Evolutionary conservation across 2,113 vertebrate species (phyloP), one percentile per base, ranked within the genome.

Genomic region (Clarias macrocephalus): DNA sequence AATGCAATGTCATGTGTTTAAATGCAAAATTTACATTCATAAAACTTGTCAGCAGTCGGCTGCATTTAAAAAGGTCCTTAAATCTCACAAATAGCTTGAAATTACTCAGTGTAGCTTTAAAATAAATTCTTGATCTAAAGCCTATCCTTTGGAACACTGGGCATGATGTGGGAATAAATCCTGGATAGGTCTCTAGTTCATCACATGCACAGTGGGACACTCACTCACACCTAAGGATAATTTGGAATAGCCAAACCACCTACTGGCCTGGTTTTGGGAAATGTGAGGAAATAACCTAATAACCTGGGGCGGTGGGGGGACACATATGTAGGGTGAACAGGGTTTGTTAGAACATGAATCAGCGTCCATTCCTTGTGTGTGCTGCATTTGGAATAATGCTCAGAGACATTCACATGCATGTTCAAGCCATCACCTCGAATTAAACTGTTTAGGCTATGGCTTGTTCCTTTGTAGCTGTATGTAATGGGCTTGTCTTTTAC

Each of bases 401-500:
- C 30, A n/a, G 13, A 75, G 23, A 33, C 23, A 4, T 60, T 59
- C 30, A 3, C 8, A 13, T 23, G 25, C 19, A 75, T 76, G 19
- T 63, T 70, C 65, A 57, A 59, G 68, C 62, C 48, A 66, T 30
- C 76, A 80, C 8, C 48, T 56, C 62, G 54, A 62, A 77, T 25
- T 52, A 23, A 16, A 28, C 84, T 60, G 16, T 66, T 56, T 21
- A 12, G 37, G 23, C 15, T 21, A 12, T 12, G 23, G 23, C 11
- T 54, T 37, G 23, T 48, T 10, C 65, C 59, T 73, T 72, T 62
- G 52, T 80, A 62, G 28, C 18, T 73, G 25, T 33, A 12, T 23
- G 80, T 62, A 75, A 73, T 82, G 48, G 33, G 85, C n/a, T 87
- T 76, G 68, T 85, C 70, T 85, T 42, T 60, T 70, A 63, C 23